Evolutionary conservation across 2,888 invertebrate genomes (phyloP), one percentile per base, ranked within the genome.

Genomic region (Agrilus cyanescens): DNA sequence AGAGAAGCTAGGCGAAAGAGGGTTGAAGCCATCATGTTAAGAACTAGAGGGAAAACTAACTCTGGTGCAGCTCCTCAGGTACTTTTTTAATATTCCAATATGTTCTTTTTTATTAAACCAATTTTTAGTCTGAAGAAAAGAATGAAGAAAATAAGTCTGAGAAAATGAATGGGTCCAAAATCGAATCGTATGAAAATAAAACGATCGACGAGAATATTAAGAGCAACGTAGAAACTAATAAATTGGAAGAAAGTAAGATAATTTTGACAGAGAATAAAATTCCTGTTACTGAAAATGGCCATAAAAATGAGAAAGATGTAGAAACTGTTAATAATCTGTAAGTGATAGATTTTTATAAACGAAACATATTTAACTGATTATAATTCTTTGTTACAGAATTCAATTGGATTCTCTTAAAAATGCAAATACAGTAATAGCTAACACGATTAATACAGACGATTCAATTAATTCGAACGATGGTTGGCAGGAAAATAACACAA

Each of bases 11-110:
- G 94, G 57, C 85, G 90, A 57, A 91, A 89, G 67, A 75, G 91
- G 44, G 90, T 93, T 16, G 90, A 90, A 66, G 89, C 88, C 43
- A 93, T 93, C 58, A 93, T 93, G 93, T 78, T 82, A 41, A 72
- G 93, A 57, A 93, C 91, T n/a, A 73, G 90, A 51, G 76, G 75
- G 38, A 65, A 64, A 50, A 57, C 53, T 46, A 56, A 49, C 44
- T 32, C 42, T 38, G 34, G 40, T 40, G 12, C 46, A 42, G 41
- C 50, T 36, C 49, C 52, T 38, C 53, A 57, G 52, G 56, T 57
- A 50, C 10, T 25, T 2, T 10, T 2, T 25, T 4, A 25, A 10
- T 25, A 25, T 25, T 4, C 6, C 7, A 4, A 5, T 7, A 4
- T 20, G 20, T 20, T 4, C 2, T 20, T 25, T 10, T 10, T 25